Base-by-base conservation (phyloP, 2,888 invertebrate genomes). In the Digitonthophagus gazella region DNA sequence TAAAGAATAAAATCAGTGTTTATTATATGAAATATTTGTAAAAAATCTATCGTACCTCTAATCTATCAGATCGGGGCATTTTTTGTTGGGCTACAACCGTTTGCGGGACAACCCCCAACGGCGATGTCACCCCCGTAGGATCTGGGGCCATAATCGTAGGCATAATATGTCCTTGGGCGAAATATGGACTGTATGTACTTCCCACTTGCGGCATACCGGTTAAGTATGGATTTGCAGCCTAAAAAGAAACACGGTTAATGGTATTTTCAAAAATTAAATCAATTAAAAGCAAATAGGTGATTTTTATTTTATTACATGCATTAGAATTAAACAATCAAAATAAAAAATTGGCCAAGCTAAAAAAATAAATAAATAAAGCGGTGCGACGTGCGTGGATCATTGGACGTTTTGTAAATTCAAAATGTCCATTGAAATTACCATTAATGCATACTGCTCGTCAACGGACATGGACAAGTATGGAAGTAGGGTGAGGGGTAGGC, bases 171-270 rank as follows among this genome's bases (percentile, higher is more conserved):
- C 90, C 90, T 78, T 93, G 92, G 80, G 92, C 91, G 85, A 93
- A 94, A 87, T 94, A 95, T 83, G 94, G 95, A 85, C 92, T 93
- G 87, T 93, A 95, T 83, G 94, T 93, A 85, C 92, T 93, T 79
- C 92, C 91, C 80, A 92, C 91, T 85, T 94, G 90, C 77, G 94
- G 95, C 86, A 95, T 93, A 82, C 94, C 93, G 82, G 95, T 91
- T 86, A 95, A 88, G 88, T 95, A 96, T 79, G 95, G 95, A 84
- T 93, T 95, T 83, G 94, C 93, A 81, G 94, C 93, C 93, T 93
- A 79, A 65, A 78, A 74, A 67, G 74, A 14, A 65, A n/a, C 16
- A 14, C 65, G 11, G 11, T 44, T 44, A 44, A 44, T 44, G n/a
- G n/a, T n/a, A n/a, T 44, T 44, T 44, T 8, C 28, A 44, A 44